Conservation (phyloP, 2,797 vertebrate genomes). For the Gadopsis bispinosus region DNA sequence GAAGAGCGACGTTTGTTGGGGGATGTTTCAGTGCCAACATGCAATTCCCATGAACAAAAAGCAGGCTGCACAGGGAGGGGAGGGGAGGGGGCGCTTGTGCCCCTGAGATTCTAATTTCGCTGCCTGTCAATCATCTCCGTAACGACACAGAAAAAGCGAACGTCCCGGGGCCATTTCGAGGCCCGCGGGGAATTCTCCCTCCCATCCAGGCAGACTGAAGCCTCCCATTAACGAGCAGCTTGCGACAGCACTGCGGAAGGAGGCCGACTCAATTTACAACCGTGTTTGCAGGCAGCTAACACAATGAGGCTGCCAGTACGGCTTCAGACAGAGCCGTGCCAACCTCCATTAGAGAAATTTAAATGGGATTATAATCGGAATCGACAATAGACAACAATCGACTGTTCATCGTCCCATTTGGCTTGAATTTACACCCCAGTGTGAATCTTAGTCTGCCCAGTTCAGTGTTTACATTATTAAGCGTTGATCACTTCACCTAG, state of each 20-base stretch:
- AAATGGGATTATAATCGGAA: slow-evolving; percentile 20
- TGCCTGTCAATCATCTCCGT: slow-evolving; percentile 68
- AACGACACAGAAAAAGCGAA: slow-evolving; percentile 62
- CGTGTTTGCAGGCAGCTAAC: slow-evolving; percentile 22
- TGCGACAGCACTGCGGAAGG: slow-evolving; percentile 23
- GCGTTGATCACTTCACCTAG: neutral
- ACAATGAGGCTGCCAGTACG: slow-evolving; percentile 18
- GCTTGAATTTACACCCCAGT: neutral
- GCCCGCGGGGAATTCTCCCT: slow-evolving; percentile 48
- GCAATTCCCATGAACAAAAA: slow-evolving; percentile 44
- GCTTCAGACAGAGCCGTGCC: slow-evolving; percentile 18
- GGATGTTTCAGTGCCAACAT: slow-evolving; percentile 3
- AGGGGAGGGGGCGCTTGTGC: neutral
- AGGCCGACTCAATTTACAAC: slow-evolving; percentile 34
- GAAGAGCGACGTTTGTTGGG: neutral
- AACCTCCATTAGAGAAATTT: slow-evolving; percentile 6
- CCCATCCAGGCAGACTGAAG: slow-evolving; percentile 24
- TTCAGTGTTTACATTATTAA: neutral
- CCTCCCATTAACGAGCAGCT: slow-evolving; percentile 59
- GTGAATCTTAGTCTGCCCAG: slow-evolving; percentile 3
- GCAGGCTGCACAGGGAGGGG: neutral
- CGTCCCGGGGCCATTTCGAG: slow-evolving; percentile 32
- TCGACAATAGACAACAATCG: neutral
- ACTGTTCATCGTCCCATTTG: slow-evolving; percentile 2
- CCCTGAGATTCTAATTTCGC: slow-evolving; percentile 43